Conservation (phyloP, 2,888 invertebrate genomes). For the Dryobotodes eremita region DNA sequence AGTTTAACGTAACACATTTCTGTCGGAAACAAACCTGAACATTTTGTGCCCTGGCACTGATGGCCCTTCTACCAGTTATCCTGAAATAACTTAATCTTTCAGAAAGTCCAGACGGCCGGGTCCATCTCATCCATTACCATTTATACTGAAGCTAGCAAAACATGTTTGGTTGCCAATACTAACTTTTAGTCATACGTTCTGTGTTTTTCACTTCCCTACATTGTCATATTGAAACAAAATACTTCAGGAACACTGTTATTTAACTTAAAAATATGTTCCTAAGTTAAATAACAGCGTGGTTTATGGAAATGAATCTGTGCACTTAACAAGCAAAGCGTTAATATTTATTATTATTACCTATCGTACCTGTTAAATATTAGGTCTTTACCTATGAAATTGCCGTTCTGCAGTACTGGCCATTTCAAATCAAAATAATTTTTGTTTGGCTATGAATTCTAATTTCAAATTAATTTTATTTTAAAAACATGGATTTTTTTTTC, state of each 20-base stretch:
- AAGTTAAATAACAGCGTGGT: background rate
- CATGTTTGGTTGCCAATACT: slow-evolving; percentile 42
- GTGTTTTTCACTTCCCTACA: slow-evolving; percentile 2
- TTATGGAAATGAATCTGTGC: background rate
- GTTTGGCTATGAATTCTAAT: no score
- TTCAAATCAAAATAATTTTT: no score
- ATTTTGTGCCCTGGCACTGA: background rate
- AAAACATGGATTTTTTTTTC: no score
- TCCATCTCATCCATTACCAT: slow-evolving; percentile 19
- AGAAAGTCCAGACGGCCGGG: background rate
- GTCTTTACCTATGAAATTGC: no score
- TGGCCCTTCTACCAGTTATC: no score
- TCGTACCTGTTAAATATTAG: slow-evolving; percentile 20
- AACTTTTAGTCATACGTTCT: slow-evolving; percentile 13
- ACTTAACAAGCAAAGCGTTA: background rate
- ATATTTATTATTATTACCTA: slow-evolving; percentile 3
- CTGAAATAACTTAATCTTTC: background rate
- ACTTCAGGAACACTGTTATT: background rate
- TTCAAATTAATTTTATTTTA: no score
- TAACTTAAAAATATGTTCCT: background rate
- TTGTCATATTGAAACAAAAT: slow-evolving; percentile 5
- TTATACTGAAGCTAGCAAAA: slow-evolving; percentile 20
- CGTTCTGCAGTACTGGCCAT: no score
- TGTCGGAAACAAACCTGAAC: background rate
- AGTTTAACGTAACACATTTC: background rate